Percentiles rank a stretch among this genome's conserved stretches.
These are phyloP conservation scores for Chaetorhynchus papuensis DNA, from an alignment of 2,113 vertebrate genomes.

Conservation along the genomic window DNA sequence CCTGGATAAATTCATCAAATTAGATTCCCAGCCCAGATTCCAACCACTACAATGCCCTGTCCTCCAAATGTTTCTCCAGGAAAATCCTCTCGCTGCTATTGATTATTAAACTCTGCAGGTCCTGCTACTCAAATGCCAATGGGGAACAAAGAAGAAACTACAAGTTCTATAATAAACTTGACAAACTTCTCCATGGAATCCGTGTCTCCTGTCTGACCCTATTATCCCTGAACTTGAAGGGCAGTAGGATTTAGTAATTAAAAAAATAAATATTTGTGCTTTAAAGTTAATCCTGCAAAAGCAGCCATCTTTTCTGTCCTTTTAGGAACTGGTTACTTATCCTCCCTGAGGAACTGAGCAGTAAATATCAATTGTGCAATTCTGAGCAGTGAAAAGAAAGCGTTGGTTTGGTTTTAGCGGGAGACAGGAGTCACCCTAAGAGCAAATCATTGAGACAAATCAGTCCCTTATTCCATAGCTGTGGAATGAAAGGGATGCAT, in stretches of 20 bases:
- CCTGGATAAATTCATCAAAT: neutral
- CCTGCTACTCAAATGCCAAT: neutral
- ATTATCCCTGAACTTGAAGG: neutral
- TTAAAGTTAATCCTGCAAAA: neutral
- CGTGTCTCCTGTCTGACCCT: neutral
- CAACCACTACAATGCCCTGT: neutral
- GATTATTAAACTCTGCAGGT: neutral
- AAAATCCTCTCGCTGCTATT: neutral
- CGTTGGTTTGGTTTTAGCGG: neutral
- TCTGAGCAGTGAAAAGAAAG: neutral
- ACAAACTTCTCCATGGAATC: neutral
- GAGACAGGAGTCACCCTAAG: neutral
- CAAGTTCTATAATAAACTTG: neutral
- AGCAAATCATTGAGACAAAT: neutral
- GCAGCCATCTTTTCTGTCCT: neutral
- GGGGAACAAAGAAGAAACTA: neutral
- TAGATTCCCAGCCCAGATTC: neutral
- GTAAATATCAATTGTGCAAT: neutral
- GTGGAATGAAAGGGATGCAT: neutral
- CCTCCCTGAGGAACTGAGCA: neutral
- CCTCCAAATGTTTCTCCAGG: neutral
- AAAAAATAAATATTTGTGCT: neutral
- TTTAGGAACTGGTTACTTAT: neutral
- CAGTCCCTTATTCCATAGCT: neutral
- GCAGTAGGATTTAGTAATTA: neutral